Percentiles rank a stretch among this genome's conserved stretches.
These are phyloP conservation scores for Mastacembelus armatus DNA, from an alignment of 2,797 vertebrate genomes.

Conservation along the genomic window DNA sequence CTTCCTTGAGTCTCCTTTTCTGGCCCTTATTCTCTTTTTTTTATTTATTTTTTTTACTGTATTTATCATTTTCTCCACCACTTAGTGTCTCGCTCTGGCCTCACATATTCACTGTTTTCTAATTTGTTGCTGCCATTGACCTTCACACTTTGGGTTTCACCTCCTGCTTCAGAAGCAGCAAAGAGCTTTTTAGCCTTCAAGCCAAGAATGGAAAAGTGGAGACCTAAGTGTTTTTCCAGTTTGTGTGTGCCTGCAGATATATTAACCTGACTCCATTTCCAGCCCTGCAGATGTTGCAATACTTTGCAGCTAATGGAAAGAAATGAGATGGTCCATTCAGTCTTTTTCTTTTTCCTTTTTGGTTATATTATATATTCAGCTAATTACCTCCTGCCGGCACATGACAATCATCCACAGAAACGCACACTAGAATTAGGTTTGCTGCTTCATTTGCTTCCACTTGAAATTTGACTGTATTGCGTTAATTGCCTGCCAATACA, in stretches of 20 bases:
- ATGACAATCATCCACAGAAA: slow-evolving; percentile 1
- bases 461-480: slow-evolving; percentile 32
- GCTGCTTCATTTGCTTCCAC: slow-evolving; percentile 29
- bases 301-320: slow-evolving; percentile 26
- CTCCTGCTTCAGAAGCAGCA: slow-evolving; percentile 1
- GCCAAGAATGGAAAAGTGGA: background rate
- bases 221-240: background rate
- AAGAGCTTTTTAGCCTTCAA: background rate
- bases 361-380: background rate
- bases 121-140: background rate
- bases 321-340: slow-evolving; percentile 10
- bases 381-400: slow-evolving; percentile 26
- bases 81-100: background rate
- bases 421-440: slow-evolving; percentile 14
- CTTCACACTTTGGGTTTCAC: background rate
- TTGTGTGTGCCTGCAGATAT: background rate
- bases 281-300: slow-evolving; percentile 16
- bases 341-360: background rate
- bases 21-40: background rate
- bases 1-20: background rate
- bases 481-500: slow-evolving; percentile 39
- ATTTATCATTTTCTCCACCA: background rate
- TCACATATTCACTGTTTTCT: background rate
- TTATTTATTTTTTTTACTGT: background rate
- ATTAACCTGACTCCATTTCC: slow-evolving; percentile 20